Conservation (phyloP, 2,888 invertebrate species). For the Girardia tigrina region DNA sequence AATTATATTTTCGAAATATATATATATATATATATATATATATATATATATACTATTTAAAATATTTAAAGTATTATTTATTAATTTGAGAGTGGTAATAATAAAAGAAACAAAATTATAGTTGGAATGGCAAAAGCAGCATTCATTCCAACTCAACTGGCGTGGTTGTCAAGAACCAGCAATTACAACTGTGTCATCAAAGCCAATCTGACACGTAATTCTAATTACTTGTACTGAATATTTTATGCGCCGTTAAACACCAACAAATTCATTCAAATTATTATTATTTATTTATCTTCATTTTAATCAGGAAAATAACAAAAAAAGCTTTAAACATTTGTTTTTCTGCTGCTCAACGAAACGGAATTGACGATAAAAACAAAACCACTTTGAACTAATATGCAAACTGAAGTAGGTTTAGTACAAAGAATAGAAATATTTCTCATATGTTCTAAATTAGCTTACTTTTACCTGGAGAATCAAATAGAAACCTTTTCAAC, state of each 20-base stretch:
- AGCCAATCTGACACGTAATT: not conserved
- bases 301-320: conserved; percentile 17
- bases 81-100: no score
- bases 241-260: conserved; percentile 23
- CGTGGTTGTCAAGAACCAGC: not conserved
- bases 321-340: conserved; percentile 16
- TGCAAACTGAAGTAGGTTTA: conserved; percentile 19
- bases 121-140: no score
- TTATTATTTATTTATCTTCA: conserved; percentile 5
- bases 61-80: no score
- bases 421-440: conserved; percentile 18
- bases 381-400: conserved; percentile 23
- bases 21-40: no score
- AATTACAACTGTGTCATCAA: conserved; percentile 18
- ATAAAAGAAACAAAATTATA: no score
- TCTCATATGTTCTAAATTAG: conserved; percentile 9
- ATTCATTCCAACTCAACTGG: conserved; percentile 18
- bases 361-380: conserved; percentile 21
- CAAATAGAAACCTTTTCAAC: conserved; percentile 20
- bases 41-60: no score
- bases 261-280: conserved; percentile 20
- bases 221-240: conserved; percentile 19
- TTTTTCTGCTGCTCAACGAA: conserved; percentile 18
- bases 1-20: no score
- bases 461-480: not conserved